Evolutionary conservation across 2,888 invertebrate species (phyloP).

Genomic region (Caenorhabditis panamensis): DNA sequence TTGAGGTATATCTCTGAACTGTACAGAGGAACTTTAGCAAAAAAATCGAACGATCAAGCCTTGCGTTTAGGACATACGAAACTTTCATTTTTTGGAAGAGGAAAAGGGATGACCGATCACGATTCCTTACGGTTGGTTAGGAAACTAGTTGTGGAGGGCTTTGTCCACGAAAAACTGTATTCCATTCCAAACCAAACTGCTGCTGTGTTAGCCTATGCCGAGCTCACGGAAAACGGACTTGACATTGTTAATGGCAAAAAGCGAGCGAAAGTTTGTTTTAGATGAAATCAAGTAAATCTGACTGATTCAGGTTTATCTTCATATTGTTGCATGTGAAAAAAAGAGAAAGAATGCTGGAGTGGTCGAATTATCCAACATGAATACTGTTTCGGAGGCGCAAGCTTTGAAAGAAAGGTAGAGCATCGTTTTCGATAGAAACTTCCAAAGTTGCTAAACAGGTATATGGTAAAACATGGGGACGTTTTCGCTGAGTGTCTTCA

Average conservation of each 20-base stretch:
- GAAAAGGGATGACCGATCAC: constrained; percentile 69
- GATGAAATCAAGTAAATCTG: neutral
- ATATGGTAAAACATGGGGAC: constrained; percentile 74
- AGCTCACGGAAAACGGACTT: constrained; percentile 69
- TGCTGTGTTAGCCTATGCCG: constrained; percentile 70
- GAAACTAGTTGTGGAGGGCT: constrained; percentile 75
- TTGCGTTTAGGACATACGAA: constrained; percentile 62
- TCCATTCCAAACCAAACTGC: constrained; percentile 61
- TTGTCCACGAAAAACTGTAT: constrained; percentile 70
- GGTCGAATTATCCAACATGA: constrained; percentile 68
- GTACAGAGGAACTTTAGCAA: constrained; percentile 74
- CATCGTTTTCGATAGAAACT: neutral
- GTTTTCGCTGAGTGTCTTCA: constrained; percentile 70
- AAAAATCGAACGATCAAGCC: constrained; percentile 70
- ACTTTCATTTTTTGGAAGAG: constrained; percentile 70
- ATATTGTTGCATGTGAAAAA: constrained; percentile 64
- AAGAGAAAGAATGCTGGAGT: constrained; percentile 54
- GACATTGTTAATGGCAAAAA: constrained; percentile 58
- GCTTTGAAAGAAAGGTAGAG: constrained; percentile 75
- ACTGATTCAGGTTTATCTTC: constrained; percentile 68
- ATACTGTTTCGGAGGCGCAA: constrained; percentile 74
- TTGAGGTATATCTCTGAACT: constrained; percentile 77
- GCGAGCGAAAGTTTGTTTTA: constrained; percentile 64
- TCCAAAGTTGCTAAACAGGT: constrained; percentile 48
- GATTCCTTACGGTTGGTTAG: constrained; percentile 73